Evolutionary conservation across 2,888 invertebrate genomes (phyloP), one percentile per base, ranked within the genome.

Genomic region (Panopea generosa): DNA sequence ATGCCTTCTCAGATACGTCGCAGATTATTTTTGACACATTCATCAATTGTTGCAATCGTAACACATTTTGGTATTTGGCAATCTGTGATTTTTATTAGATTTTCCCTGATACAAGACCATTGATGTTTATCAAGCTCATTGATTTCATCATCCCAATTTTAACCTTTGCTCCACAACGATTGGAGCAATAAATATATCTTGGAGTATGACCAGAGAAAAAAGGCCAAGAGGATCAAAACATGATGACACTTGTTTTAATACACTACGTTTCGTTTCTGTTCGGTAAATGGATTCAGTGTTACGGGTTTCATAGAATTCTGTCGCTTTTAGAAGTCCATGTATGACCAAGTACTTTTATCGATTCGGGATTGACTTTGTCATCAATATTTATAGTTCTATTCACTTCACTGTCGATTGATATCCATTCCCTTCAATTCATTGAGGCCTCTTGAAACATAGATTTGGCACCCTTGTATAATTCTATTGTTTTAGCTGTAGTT

Each of bases 371-470:
- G 2, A 3, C 38, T 22, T n/a, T 52, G 2, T 56, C 70, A 18
- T 26, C 45, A 4, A 27, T 22, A 40, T n/a, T 38, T 22, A 49
- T 50, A 20, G 20, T 14, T 9, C 18, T 6, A n/a, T 60, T 63
- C 29, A 70, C 45, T 40, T 0, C 20, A 14, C 29, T 38, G 43
- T 50, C 26, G 47, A 63, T 75, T 9, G 69, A 33, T 20, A 27
- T 33, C 74, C 78, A 78, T 33, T 74, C 74, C 1, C 68, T 45
- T 27, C 62, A 49, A 43, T 75, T 75, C 63, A 69, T 69, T 6
- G 50, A 22, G 16, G 56, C 63, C 24, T 75, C 69, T 16, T 27
- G 40, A 29, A 75, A 75, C 1, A 75, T 69, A 2, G 26, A 20
- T 47, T 69, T n/a, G n/a, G n/a, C n/a, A n/a, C n/a, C n/a, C n/a